Conservation (phyloP, 2,113 vertebrate species). For the Otolemur garnettii region DNA sequence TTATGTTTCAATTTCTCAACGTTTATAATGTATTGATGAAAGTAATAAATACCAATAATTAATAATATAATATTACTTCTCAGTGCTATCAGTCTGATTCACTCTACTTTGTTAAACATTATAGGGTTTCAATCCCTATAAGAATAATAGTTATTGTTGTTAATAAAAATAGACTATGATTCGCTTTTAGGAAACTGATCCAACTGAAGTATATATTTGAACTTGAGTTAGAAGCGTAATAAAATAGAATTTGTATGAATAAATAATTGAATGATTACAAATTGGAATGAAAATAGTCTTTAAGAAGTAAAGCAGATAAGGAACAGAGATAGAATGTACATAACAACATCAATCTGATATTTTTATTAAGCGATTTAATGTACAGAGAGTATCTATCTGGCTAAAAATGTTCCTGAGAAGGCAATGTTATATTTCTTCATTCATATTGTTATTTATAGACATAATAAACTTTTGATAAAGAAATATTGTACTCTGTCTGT, state of each 20-base stretch:
- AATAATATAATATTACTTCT: not conserved
- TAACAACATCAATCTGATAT: not conserved
- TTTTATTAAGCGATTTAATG: not conserved
- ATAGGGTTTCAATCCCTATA: not conserved
- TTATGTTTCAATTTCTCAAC: not conserved
- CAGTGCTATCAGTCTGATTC: not conserved
- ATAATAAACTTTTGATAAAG: not conserved
- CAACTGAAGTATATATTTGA: not conserved
- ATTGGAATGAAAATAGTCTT: conserved; percentile 8
- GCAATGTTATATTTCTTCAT: not conserved
- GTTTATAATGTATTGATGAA: not conserved
- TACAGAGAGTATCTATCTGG: not conserved
- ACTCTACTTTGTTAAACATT: not conserved
- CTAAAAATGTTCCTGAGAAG: conserved; percentile 25
- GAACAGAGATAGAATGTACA: not conserved
- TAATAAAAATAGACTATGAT: conserved; percentile 24
- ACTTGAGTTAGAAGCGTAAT: conserved; percentile 8
- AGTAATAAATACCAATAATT: not conserved
- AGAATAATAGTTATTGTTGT: not conserved
- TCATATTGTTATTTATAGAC: not conserved
- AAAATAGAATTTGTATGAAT: conserved; percentile 15
- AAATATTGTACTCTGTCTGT: not conserved
- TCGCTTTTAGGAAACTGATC: not conserved
- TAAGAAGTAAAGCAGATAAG: not conserved
- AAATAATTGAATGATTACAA: conserved; percentile 16